Evolutionary conservation across 2,888 invertebrate species (phyloP).

Genomic region (Pollenia labialis): DNA sequence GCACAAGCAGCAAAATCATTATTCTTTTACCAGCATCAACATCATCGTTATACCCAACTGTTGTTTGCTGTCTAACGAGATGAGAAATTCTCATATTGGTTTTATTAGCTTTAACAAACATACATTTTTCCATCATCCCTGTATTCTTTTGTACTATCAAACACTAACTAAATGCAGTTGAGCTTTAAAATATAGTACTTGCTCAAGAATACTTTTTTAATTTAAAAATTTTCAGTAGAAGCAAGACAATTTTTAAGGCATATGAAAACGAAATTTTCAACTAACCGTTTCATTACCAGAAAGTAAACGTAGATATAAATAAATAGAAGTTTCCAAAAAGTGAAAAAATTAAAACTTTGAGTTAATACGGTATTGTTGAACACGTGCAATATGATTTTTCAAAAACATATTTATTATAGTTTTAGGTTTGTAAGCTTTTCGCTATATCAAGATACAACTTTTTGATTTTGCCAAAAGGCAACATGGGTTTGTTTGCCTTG

Average conservation of each 20-base stretch:
- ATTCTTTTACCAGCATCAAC: constrained; percentile 6
- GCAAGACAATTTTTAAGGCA: no score
- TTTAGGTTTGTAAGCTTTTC: background rate
- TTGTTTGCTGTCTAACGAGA: constrained; percentile 15
- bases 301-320: no score
- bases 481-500: background rate
- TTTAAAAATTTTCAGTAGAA: no score
- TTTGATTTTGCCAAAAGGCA: background rate
- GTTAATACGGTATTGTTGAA: no score
- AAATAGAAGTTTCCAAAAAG: no score
- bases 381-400: background rate
- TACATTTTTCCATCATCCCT: constrained; percentile 6
- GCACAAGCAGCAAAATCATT: constrained; percentile 42
- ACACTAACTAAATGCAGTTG: constrained; percentile 9
- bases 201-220: no score
- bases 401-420: constrained; percentile 2
- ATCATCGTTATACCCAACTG: background rate
- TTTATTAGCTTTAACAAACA: constrained; percentile 28
- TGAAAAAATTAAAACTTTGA: no score
- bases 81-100: constrained; percentile 6
- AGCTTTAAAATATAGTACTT: background rate
- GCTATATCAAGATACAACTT: background rate
- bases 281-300: no score
- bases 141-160: background rate
- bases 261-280: no score